phyloP scores from a whole-genome alignment of 2,888 invertebrate species.

The Tachina lurida region DNA sequence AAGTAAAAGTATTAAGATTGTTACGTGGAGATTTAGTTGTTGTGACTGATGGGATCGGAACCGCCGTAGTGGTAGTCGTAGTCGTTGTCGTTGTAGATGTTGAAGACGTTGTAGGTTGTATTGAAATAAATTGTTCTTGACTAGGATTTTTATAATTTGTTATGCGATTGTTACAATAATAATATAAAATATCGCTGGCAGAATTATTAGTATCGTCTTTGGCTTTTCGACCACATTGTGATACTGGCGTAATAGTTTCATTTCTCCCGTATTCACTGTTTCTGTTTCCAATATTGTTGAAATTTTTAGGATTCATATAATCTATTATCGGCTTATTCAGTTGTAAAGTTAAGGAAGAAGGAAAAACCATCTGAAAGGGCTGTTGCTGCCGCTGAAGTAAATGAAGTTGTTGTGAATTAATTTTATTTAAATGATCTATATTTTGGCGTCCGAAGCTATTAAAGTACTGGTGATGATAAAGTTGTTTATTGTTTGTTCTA shows the following conservation, averaged over 20 bases:
- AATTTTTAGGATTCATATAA: conserved; percentile 14
- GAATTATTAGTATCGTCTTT: conserved; percentile 29
- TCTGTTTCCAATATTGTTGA: conserved; percentile 4
- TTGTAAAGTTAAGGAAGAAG: conserved; percentile 25
- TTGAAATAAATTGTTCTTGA: conserved; percentile 19
- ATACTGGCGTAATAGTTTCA: not conserved
- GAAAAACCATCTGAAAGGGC: conserved; percentile 12
- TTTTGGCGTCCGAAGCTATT: conserved; percentile 54
- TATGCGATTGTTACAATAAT: conserved; percentile 63
- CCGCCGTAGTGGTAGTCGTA: conserved; percentile 1
- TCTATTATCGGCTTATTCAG: conserved; percentile 30
- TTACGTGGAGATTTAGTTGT: conserved; percentile 30
- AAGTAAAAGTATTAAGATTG: conserved; percentile 30
- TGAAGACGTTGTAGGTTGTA: conserved; percentile 25
- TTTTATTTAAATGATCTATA: conserved; percentile 45
- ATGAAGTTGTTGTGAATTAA: conserved; percentile 47
- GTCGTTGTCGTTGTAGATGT: conserved; percentile 16
- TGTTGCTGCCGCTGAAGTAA: conserved; percentile 12
- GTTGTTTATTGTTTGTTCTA: conserved; percentile 52
- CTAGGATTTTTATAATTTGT: conserved; percentile 55
- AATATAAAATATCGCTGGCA: conserved; percentile 48
- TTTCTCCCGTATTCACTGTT: conserved; percentile 4
- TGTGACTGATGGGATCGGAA: not conserved
- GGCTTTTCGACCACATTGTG: conserved; percentile 44
- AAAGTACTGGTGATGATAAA: conserved; percentile 52